Base-by-base conservation (phyloP, 2,113 vertebrate genomes). In the Carollia perspicillata region DNA sequence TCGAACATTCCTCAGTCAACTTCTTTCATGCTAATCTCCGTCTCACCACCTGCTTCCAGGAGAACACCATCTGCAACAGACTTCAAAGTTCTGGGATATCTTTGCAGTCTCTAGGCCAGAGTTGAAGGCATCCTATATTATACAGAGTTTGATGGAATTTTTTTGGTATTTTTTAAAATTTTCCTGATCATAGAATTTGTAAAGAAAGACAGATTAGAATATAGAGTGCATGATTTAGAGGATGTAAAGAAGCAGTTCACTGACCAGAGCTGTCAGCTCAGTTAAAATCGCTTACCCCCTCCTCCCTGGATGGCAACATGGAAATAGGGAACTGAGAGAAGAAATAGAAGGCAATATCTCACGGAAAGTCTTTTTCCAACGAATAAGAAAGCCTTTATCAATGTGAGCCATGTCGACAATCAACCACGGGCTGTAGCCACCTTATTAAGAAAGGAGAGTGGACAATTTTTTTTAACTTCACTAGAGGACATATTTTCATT, bases 381-480 rank as follows among this genome's bases (percentile, higher is more conserved):
- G 84, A 13, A 3, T 79, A 74, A 94, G 91, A 98, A 96, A 93
- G 71, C 55, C 60, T 98, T 98, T 97, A 97, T 98, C 97, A 97
- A 94, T 96, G 88, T 94, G 94, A 96, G 93, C 75, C 94, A 81
- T 66, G 89, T 95, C 94, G 97, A 98, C 95, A 94, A 97, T 94
- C 92, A 98, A 89, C 74, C 84, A 84, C 93, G 93, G 91, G 97
- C 77, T 79, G 90, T 55, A 97, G 97, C 89, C 93, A 95, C 94
- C 95, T 98, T 97, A 58, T 96, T 98, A 98, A 98, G 97, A 96
- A 98, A 97, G 63, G 78, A 87, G 94, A 96, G 69, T 94, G 77
- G 95, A 95, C 42, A 89, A 60, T 96, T 98, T 98, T 98, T 60
- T 63, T 63, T 6, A 63, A 4, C 28, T 13, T 13, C 28, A 30